Conservation (phyloP, 2,797 vertebrate genomes). For the Phataginus tricuspis region DNA sequence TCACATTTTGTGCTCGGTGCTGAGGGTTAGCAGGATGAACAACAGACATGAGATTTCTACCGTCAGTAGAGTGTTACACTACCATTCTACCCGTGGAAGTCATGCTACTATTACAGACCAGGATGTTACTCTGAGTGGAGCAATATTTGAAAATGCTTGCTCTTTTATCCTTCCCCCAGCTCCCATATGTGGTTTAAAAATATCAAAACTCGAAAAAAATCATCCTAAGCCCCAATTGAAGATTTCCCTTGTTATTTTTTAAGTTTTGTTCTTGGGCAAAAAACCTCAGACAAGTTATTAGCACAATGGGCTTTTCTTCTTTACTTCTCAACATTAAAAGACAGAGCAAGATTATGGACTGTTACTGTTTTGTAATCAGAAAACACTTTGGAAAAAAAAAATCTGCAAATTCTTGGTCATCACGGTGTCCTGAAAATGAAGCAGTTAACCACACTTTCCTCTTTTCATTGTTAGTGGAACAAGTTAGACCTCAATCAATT, state of each 20-base stretch:
- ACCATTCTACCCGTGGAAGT: no score
- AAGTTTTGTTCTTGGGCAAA: neutral
- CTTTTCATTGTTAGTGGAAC: neutral
- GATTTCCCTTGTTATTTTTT: neutral
- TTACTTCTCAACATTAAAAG: neutral
- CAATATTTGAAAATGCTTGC: neutral
- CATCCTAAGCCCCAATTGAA: neutral
- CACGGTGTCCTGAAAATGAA: neutral
- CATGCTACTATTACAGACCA: neutral
- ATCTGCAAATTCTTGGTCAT: neutral
- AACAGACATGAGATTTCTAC: neutral
- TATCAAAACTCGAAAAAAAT: neutral
- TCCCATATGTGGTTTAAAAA: neutral
- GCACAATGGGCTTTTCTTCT: neutral
- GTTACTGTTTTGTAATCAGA: neutral
- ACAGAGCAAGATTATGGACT: neutral
- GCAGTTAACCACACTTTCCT: constrained; percentile 40
- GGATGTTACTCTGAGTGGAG: neutral
- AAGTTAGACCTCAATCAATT: constrained; percentile 40
- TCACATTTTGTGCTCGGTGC: neutral
- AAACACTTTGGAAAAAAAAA: neutral
- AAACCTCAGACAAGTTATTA: neutral
- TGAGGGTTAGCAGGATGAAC: neutral
- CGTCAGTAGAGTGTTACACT: no score
- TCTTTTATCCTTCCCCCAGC: neutral